Evolutionary conservation across 2,113 vertebrate genomes (phyloP).

Genomic region (Chionomys nivalis): DNA sequence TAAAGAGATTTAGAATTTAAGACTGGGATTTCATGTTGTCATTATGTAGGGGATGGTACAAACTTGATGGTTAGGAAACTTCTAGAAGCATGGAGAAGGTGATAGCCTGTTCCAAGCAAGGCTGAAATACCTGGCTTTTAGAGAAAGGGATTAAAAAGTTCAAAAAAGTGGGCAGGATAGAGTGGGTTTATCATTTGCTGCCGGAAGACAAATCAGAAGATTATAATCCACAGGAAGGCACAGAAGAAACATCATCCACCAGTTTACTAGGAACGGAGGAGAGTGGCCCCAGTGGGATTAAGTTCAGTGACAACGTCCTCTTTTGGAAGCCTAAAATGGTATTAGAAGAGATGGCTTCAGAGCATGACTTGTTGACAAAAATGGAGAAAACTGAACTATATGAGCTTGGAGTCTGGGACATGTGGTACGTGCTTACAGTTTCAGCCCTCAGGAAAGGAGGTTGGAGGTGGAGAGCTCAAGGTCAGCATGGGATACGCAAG

Average conservation of each 20-base stretch:
- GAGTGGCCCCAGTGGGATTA: not conserved
- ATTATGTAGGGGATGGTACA: not conserved
- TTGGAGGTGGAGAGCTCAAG: not conserved
- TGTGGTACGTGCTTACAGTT: not conserved
- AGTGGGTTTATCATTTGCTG: not conserved
- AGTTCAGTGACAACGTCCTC: not conserved
- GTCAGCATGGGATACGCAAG: not conserved
- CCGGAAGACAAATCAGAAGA: not conserved
- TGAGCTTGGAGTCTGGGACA: not conserved
- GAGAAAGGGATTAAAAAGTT: constrained; percentile 30
- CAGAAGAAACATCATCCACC: not conserved
- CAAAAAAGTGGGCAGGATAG: not conserved
- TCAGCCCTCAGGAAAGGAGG: not conserved
- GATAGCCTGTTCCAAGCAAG: not conserved
- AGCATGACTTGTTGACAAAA: not conserved
- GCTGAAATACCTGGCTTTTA: not conserved
- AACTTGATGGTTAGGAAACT: not conserved
- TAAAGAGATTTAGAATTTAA: not conserved
- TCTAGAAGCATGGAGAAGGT: not conserved
- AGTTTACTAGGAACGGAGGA: not conserved
- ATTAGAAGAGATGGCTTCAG: not conserved
- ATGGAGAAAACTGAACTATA: not conserved
- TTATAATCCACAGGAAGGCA: not conserved
- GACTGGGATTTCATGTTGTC: not conserved
- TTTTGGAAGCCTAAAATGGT: not conserved